phyloP scores from a whole-genome alignment of 2,888 invertebrate genomes.

The Brachyopa scutellaris region DNA sequence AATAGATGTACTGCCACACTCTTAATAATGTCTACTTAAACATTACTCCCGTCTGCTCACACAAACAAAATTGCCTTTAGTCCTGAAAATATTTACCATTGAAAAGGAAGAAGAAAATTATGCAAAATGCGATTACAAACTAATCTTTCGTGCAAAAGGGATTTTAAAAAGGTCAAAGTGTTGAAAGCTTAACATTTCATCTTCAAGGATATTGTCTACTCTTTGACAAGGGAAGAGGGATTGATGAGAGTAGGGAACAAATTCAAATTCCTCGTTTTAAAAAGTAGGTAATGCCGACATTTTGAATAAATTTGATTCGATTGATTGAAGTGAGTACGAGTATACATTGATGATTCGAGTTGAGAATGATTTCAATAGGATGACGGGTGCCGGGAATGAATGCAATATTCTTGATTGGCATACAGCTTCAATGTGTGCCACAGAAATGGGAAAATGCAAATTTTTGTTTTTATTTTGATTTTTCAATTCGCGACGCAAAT shows the following conservation, averaged over 20 bases:
- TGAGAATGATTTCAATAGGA: background rate
- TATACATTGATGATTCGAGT: constrained; percentile 53
- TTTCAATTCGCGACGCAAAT: too few relatives aligned
- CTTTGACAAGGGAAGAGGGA: too few relatives aligned
- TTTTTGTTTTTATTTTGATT: too few relatives aligned
- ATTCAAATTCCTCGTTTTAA: background rate
- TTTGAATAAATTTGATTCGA: constrained; percentile 65
- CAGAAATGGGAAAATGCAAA: background rate
- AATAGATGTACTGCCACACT: too few relatives aligned
- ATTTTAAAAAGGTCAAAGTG: background rate
- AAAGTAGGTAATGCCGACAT: constrained; percentile 31
- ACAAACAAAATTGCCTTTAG: too few relatives aligned
- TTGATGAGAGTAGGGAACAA: too few relatives aligned
- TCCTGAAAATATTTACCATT: too few relatives aligned
- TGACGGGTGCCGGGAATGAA: too few relatives aligned
- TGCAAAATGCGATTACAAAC: background rate
- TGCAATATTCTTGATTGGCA: background rate
- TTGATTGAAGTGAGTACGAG: constrained; percentile 63
- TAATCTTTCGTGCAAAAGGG: background rate
- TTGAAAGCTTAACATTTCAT: background rate
- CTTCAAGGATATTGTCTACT: too few relatives aligned
- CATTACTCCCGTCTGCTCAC: too few relatives aligned
- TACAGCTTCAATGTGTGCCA: background rate
- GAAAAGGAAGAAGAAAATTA: too few relatives aligned
- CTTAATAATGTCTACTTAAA: too few relatives aligned